Conservation (phyloP, 2,113 vertebrate genomes). For the Anolis carolinensis region DNA sequence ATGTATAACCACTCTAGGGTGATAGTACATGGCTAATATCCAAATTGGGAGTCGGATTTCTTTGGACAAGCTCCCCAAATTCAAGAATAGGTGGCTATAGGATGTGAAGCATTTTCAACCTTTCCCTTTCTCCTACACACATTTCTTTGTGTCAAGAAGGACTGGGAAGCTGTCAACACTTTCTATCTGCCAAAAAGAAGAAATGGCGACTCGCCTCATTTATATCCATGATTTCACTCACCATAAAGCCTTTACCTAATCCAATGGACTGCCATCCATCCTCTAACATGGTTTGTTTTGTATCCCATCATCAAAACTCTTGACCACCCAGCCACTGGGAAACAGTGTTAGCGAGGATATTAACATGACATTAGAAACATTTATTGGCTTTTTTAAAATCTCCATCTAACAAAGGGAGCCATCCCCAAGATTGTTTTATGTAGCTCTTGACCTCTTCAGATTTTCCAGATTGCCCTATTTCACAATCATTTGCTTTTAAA, state of each 20-base stretch:
- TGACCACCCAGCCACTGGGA: not conserved
- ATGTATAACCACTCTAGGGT: not conserved
- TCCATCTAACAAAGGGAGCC: slow-evolving; percentile 32
- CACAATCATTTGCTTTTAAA: too few relatives aligned
- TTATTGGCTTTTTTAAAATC: not conserved
- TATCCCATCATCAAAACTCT: slow-evolving; percentile 13
- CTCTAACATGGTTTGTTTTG: not conserved
- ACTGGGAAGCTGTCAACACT: not conserved
- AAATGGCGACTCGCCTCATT: not conserved
- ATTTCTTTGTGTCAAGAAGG: not conserved
- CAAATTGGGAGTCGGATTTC: too few relatives aligned
- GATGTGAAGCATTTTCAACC: too few relatives aligned
- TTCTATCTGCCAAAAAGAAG: not conserved
- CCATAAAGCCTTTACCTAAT: accelerated
- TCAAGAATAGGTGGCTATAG: not conserved
- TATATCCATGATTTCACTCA: not conserved
- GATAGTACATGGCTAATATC: not conserved
- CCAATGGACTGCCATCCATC: not conserved
- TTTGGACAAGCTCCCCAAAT: not conserved
- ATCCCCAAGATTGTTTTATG: too few relatives aligned
- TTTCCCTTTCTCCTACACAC: too few relatives aligned
- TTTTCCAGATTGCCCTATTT: too few relatives aligned
- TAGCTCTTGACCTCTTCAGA: too few relatives aligned
- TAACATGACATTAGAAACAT: not conserved
- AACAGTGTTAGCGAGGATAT: not conserved